These are phyloP conservation scores for Actenoides hombroni DNA, from an alignment of 2,113 vertebrate genomes.

Conservation along the genomic window DNA sequence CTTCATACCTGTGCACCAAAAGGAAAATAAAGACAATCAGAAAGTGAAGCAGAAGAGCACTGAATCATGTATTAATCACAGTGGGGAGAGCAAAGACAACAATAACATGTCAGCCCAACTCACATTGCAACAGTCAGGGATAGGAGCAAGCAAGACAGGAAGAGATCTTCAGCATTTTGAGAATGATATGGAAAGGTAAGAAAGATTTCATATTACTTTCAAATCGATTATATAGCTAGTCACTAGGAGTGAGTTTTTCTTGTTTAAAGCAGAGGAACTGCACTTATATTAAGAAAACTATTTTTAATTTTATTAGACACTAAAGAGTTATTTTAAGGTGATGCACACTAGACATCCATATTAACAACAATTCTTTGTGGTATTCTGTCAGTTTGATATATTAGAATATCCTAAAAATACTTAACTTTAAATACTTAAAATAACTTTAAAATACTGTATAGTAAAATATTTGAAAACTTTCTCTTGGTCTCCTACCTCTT, in stretches of 20 bases:
- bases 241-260: not conserved
- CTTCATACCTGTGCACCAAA: slow-evolving; percentile 10
- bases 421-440: not conserved
- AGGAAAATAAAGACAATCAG: slow-evolving; percentile 45
- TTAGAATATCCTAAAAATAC: not conserved
- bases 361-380: not conserved
- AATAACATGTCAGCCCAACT: not conserved
- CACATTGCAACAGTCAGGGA: not conserved
- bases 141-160: not conserved
- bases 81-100: not conserved
- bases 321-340: not conserved
- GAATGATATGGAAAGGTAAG: slow-evolving; percentile 58
- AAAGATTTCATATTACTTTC: not conserved
- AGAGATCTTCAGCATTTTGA: slow-evolving; percentile 14
- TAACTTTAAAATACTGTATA: not conserved
- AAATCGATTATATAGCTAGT: not conserved
- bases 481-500: not conserved
- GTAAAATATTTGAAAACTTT: not conserved
- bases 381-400: not conserved
- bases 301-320: not conserved
- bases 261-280: not conserved
- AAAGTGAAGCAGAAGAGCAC: not conserved
- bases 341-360: not conserved
- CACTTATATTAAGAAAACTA: not conserved
- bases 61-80: slow-evolving; percentile 22